Base-by-base conservation (phyloP, 2,888 invertebrate species). In the Muscina levida region DNA sequence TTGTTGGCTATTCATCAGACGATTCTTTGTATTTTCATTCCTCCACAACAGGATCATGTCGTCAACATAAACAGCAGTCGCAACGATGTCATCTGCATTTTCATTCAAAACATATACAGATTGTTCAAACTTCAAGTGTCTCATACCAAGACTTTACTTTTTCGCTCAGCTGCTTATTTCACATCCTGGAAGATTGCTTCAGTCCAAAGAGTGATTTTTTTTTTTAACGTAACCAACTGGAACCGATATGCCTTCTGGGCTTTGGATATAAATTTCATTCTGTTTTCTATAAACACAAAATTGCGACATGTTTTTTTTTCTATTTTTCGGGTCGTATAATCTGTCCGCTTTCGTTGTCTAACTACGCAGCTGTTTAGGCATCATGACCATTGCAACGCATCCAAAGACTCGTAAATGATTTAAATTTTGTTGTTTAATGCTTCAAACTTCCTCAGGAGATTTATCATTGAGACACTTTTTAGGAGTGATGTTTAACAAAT, bases 301-400 rank as follows among this genome's bases (percentile, higher is more conserved):
- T 62, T 65, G 22, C 79, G 72, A 67, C 79, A 75, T 79, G 13
- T 72, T 72, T 15, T 75, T 59, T 11, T 24, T 48, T 6, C 44
- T 76, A 15, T 70, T 73, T 1, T 44, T 22, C 2, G 24, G 17
- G 15, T 77, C 66, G 26, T 74, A 71, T 6, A 78, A 24, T 19
- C 76, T 70, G 22, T 79, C 79, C n/a, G 72, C 79, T 79, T 82
- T 79, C 4, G 82, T 57, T 13, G 68, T 67, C 68, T 79, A 77
- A 73, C 59, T 72, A 15, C 79, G 72, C 31, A 31, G 31, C 31
- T 48, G n/a, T 15, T 78, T 67, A 59, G 66, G 77, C 5, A 48
- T 59, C 37, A 66, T 56, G 11, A 67, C 66, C 44, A 66, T 71
- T 6, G 66, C 56, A 37, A 62, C 26, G 22, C 65, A 77, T 17